phyloP scores from a whole-genome alignment of 2,797 vertebrate genomes.

The Cirrhinus mrigala region DNA sequence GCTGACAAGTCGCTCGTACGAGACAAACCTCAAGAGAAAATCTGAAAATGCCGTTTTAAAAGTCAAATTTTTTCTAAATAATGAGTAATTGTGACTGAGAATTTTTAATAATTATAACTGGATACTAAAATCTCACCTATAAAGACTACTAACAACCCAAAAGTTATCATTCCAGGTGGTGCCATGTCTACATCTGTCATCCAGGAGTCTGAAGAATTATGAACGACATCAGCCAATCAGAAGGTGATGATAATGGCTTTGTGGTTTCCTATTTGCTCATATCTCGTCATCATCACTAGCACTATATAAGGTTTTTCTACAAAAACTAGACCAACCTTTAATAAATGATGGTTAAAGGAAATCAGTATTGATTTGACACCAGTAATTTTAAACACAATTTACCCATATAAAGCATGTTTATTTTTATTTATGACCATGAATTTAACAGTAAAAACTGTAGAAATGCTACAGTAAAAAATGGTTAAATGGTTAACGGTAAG shows the following conservation, averaged over 20 bases:
- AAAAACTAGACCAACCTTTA: neutral
- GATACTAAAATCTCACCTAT: neutral
- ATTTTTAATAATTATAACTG: neutral
- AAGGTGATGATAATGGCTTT: neutral
- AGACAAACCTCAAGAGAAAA: too few relatives aligned
- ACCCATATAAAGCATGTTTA: too few relatives aligned
- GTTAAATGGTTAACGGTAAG: too few relatives aligned
- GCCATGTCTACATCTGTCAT: slow-evolving; percentile 3
- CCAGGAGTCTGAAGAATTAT: neutral
- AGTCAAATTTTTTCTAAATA: too few relatives aligned
- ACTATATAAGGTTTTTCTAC: neutral
- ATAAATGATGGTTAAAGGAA: neutral
- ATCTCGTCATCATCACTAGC: neutral
- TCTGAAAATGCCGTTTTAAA: neutral
- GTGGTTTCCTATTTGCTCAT: neutral
- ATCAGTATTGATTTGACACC: neutral
- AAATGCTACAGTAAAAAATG: too few relatives aligned
- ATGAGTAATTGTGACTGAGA: neutral
- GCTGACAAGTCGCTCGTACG: neutral
- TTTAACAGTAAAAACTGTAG: too few relatives aligned
- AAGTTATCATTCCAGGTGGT: neutral
- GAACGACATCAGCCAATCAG: neutral
- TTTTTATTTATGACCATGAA: too few relatives aligned
- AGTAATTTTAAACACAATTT: neutral
- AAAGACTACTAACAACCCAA: neutral